These are phyloP conservation scores for Dromococcyx pavoninus DNA, from an alignment of 2,797 vertebrate species.

Conservation along the genomic window DNA sequence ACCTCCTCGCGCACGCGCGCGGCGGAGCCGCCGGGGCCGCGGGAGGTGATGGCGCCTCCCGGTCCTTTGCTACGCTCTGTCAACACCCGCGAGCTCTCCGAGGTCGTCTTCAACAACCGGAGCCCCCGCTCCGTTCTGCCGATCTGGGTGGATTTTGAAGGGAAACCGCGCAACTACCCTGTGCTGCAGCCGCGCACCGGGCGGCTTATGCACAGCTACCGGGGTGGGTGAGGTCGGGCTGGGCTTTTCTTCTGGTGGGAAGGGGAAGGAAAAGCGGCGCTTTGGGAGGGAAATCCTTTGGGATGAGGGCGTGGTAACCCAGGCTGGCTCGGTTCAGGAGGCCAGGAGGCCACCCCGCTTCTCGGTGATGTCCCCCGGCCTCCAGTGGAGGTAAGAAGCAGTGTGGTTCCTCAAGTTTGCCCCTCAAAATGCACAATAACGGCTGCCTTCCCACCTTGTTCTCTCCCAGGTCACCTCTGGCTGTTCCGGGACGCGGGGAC, in stretches of 20 bases:
- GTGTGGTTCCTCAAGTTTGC: no score
- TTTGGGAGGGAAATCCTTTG: no score
- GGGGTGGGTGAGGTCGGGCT: conserved; percentile 73
- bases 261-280: no score
- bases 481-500: conserved; percentile 92
- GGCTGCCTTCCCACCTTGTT: neutral
- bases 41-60: no score
- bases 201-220: conserved; percentile 80
- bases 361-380: no score
- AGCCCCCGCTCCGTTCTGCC: conserved; percentile 82
- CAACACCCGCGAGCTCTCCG: conserved; percentile 65
- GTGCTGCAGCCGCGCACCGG: conserved; percentile 80
- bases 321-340: no score
- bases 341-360: no score
- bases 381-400: no score
- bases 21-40: no score
- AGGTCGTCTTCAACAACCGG: conserved; percentile 85
- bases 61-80: conserved; percentile 72
- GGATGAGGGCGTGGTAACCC: no score
- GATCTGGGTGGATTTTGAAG: conserved; percentile 88
- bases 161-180: conserved; percentile 76
- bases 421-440: accelerated
- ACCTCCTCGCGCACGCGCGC: no score
- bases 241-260: no score
- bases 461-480: conserved; percentile 90